Evolutionary conservation across 2,888 invertebrate species (phyloP), one percentile per base, ranked within the genome.

Genomic region (Coelogynopora nodosa): DNA sequence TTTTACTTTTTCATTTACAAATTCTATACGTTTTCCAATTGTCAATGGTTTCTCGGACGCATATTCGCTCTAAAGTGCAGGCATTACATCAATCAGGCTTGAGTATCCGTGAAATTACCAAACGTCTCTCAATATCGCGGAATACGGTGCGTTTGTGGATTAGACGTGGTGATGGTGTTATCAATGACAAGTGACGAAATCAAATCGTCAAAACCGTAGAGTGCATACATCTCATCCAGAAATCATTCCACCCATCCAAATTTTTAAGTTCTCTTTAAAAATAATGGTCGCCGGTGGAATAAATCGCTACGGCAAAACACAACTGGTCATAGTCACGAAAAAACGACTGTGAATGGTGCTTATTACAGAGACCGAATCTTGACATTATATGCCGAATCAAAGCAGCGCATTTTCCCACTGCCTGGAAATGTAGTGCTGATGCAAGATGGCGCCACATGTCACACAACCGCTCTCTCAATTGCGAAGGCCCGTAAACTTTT

Each of bases 341-440:
- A n/a, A n/a, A n/a, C n/a, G 28, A 80, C 80, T 10, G 80, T 80
- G 80, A 80, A 80, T 27, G 80, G 80, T 80, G 80, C 2, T 80
- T 2, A 10, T n/a, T 80, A 80, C n/a, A 2, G 80, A n/a, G n/a
- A 80, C 23, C 2, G n/a, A 5, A 80, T 80, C n/a, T n/a, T 80
- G 23, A 5, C 80, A 26, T 2, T 80, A 5, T 80, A 80, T 80
- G 80, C 80, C 10, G 80, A 80, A 10, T 80, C 10, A 2, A 27
- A 23, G 10, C 2, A 2, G 2, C 2, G n/a, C 10, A 80, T 80
- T 26, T 80, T 80, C n/a, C 80, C 80, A 5, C 10, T 10, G 2
- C 49, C 49, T 49, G 18, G 18, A 10, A 18, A 49, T 49, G 49
- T 49, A 5, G 5, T 10, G 5, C 18, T 49, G 49, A 49, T 49